Percentiles rank a stretch among this genome's conserved stretches.
Conservation (phyloP, 2,113 vertebrate species). For the Colossoma macropomum region DNA sequence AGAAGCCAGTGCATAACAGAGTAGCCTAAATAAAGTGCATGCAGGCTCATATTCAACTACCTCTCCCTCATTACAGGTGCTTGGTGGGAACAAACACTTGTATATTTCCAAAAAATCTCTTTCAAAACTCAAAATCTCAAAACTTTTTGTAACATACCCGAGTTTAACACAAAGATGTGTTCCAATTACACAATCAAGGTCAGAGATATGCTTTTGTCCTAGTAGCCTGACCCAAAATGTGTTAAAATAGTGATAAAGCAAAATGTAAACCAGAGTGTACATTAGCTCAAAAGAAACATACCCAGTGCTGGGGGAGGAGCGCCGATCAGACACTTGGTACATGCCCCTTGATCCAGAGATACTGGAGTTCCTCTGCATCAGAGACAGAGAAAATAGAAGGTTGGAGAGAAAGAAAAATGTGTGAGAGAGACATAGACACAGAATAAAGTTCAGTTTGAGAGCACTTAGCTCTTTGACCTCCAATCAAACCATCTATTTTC, state of each 20-base stretch:
- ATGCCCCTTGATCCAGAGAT: constrained; percentile 80
- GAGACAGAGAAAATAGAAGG: constrained; percentile 11
- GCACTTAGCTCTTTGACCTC: neutral
- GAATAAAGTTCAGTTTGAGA: neutral
- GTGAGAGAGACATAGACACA: no score
- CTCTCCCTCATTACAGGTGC: no score
- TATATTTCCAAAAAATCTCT: no score
- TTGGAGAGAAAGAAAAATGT: constrained; percentile 14
- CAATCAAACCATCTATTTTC: neutral
- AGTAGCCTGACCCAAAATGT: neutral
- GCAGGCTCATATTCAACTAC: no score
- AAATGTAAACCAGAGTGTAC: neutral
- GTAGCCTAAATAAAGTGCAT: no score
- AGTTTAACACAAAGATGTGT: no score
- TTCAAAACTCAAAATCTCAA: no score
- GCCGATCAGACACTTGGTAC: constrained; percentile 80
- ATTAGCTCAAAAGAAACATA: constrained; percentile 57
- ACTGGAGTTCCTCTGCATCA: constrained; percentile 77
- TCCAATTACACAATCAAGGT: no score
- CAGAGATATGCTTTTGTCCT: no score
- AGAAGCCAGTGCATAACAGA: no score
- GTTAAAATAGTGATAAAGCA: neutral
- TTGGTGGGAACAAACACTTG: no score
- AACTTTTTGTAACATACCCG: no score
- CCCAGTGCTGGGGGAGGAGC: constrained; percentile 80